Conservation (phyloP, 2,888 invertebrate species). For the Diadromus collaris region DNA sequence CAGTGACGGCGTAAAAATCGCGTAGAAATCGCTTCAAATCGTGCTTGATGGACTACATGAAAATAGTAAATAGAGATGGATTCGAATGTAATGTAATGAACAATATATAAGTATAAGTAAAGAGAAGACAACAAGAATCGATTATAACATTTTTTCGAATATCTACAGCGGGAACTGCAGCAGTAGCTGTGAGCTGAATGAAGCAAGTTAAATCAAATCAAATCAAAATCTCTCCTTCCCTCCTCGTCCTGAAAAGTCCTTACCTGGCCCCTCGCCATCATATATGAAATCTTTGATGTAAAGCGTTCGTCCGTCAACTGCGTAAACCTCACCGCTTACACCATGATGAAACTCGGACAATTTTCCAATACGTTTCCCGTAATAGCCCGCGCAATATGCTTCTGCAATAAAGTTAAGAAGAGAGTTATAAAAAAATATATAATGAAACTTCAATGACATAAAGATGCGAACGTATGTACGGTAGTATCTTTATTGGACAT, state of each 20-base stretch:
- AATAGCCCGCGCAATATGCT: slow-evolving; percentile 82
- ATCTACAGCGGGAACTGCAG: too few species aligned
- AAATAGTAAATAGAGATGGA: neutral
- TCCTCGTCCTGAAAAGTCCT: slow-evolving; percentile 62
- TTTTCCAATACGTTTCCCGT: slow-evolving; percentile 89
- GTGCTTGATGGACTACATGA: neutral
- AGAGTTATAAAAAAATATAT: slow-evolving; percentile 6
- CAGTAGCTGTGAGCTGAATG: too few species aligned
- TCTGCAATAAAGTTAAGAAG: slow-evolving; percentile 68
- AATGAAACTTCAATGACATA: neutral
- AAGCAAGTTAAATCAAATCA: too few species aligned
- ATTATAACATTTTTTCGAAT: too few species aligned
- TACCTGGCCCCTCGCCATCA: slow-evolving; percentile 95
- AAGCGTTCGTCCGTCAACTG: slow-evolving; percentile 93
- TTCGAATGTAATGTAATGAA: too few species aligned
- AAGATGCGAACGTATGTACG: neutral
- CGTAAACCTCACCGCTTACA: slow-evolving; percentile 92
- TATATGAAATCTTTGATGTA: slow-evolving; percentile 94
- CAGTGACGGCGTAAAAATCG: neutral
- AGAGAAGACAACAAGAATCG: too few species aligned
- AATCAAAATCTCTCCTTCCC: too few species aligned
- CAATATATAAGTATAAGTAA: too few species aligned
- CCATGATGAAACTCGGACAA: slow-evolving; percentile 91
- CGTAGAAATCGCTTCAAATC: neutral
- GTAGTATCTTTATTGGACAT: too few species aligned